A percentile compares a stretch with the other conserved stretches of the same genome.
Evolutionary conservation across 2,797 vertebrate genomes (phyloP).

Genomic region (Coranthus polyacanthus): DNA sequence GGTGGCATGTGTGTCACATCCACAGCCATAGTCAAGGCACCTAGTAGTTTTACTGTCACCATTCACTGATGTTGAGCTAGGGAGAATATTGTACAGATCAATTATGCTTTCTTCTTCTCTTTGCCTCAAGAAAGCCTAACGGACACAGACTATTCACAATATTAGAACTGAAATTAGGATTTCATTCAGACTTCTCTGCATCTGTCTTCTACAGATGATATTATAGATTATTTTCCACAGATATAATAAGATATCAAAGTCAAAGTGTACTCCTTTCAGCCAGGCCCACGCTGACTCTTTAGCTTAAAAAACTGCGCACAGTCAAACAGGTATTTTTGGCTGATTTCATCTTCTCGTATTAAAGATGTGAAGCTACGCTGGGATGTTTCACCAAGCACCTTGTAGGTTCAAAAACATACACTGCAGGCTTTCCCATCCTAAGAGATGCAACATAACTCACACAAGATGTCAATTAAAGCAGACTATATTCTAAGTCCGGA

Average conservation of each 20-base stretch:
- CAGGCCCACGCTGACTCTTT: background rate
- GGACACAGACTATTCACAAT: no score
- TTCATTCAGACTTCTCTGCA: no score
- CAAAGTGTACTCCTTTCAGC: background rate
- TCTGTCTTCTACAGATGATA: no score
- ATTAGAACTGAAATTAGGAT: no score
- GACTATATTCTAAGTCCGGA: background rate
- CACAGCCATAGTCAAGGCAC: no score
- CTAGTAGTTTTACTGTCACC: no score
- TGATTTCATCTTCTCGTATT: constrained; percentile 17
- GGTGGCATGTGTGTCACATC: no score
- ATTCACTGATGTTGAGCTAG: no score
- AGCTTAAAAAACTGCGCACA: no score
- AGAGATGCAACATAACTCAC: constrained; percentile 12
- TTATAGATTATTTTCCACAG: no score
- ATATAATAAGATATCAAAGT: no score
- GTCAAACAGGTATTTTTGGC: constrained; percentile 13
- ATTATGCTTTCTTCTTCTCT: constrained; percentile 1
- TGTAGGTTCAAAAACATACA: constrained; percentile 6
- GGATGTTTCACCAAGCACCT: background rate
- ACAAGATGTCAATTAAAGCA: background rate
- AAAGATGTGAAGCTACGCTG: background rate
- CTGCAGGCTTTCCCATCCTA: background rate
- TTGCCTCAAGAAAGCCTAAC: no score
- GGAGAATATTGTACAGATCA: background rate